A percentile compares a stretch with the other conserved stretches of the same genome.
phyloP scores from a whole-genome alignment of 2,888 invertebrate genomes.

The Axea sp. region DNA sequence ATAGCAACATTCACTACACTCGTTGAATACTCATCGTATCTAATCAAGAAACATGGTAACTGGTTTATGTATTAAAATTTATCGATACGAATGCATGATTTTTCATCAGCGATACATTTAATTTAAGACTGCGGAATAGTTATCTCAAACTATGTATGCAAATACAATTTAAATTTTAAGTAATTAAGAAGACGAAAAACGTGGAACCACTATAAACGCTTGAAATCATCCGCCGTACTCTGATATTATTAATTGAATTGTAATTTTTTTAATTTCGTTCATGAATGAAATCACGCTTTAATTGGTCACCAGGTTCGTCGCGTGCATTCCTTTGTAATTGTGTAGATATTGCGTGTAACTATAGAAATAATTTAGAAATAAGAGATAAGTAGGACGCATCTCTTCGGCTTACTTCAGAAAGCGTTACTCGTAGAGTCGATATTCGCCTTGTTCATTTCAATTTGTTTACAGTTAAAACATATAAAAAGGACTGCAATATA shows the following conservation, averaged over 20 bases:
- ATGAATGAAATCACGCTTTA: conserved; percentile 12
- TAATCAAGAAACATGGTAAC: too few relatives aligned
- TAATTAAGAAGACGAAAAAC: neutral
- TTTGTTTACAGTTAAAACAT: conserved; percentile 1
- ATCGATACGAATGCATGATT: conserved; percentile 4
- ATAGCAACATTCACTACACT: conserved; percentile 8
- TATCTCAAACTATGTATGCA: too few relatives aligned
- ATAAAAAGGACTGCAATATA: neutral
- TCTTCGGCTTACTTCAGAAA: conserved; percentile 20
- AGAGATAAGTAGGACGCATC: conserved; percentile 12
- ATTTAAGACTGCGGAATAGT: too few relatives aligned
- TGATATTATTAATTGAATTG: conserved; percentile 24
- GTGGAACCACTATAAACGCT: too few relatives aligned
- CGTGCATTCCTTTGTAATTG: too few relatives aligned
- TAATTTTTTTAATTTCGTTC: neutral
- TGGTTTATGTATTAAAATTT: conserved; percentile 29
- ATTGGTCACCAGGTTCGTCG: conserved; percentile 23
- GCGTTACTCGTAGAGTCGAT: conserved; percentile 39
- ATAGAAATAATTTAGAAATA: conserved; percentile 33
- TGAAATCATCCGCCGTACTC: conserved; percentile 17
- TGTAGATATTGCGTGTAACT: conserved; percentile 55
- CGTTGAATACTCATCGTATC: conserved; percentile 29
- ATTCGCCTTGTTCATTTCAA: conserved; percentile 24
- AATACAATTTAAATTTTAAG: conserved; percentile 31
- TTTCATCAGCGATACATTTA: conserved; percentile 6